A percentile compares a stretch with the other conserved stretches of the same genome.
These are phyloP conservation scores for Ectemnius cavifrons DNA, from an alignment of 2,888 invertebrate species.

Conservation along the genomic window DNA sequence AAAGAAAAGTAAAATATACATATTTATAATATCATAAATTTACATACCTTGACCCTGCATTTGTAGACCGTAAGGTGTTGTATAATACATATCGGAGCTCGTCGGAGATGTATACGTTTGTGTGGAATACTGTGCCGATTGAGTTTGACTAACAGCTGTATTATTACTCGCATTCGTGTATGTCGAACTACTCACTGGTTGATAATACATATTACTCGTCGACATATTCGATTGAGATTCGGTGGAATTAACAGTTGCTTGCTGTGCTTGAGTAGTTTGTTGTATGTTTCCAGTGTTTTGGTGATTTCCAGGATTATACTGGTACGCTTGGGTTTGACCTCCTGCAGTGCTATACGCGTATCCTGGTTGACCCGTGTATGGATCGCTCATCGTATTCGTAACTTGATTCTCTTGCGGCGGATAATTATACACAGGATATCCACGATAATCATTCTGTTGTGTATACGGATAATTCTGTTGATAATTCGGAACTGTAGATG, in stretches of 20 bases:
- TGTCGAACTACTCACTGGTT: slow-evolving; percentile 52
- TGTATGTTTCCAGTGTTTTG: slow-evolving; percentile 43
- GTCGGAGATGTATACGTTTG: slow-evolving; percentile 53
- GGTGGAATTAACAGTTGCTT: slow-evolving; percentile 8
- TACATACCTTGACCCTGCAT: slow-evolving; percentile 62
- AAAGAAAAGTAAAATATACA: neutral
- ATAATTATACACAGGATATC: slow-evolving; percentile 55
- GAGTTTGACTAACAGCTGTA: slow-evolving; percentile 67
- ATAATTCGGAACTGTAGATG: slow-evolving; percentile 58
- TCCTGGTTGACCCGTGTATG: slow-evolving; percentile 81
- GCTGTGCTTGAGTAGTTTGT: slow-evolving; percentile 56
- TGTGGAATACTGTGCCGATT: slow-evolving; percentile 66
- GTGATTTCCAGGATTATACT: slow-evolving; percentile 83
- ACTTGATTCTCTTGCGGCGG: slow-evolving; percentile 31
- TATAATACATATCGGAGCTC: slow-evolving; percentile 64
- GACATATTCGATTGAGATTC: slow-evolving; percentile 4
- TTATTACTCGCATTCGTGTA: slow-evolving; percentile 72
- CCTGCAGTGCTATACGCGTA: slow-evolving; percentile 80
- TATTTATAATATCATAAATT: neutral
- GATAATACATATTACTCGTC: slow-evolving; percentile 15
- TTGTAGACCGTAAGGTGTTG: slow-evolving; percentile 63
- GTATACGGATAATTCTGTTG: slow-evolving; percentile 62
- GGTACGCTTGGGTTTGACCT: slow-evolving; percentile 73
- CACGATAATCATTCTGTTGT: slow-evolving; percentile 57
- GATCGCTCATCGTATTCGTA: slow-evolving; percentile 50